Evolutionary conservation across 2,113 vertebrate species (phyloP).

Genomic region (Gavia stellata): DNA sequence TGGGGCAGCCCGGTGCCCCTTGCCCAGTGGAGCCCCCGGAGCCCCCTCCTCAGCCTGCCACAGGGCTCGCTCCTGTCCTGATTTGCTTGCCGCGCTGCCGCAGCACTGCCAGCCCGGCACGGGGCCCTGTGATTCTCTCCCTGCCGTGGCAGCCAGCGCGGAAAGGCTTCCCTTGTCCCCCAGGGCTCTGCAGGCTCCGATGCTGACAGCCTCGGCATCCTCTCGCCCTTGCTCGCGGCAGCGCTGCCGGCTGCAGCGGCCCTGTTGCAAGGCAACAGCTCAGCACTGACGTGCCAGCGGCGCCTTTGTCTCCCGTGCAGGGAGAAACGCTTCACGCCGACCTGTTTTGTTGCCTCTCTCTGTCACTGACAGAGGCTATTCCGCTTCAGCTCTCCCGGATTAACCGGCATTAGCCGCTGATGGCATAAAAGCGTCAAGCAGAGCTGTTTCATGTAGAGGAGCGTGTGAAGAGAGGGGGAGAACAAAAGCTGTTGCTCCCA

Average conservation of each 20-base stretch:
- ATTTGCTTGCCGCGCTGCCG: background rate
- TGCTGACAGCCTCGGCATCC: background rate
- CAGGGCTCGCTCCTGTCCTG: background rate
- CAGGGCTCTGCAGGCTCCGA: rapidly evolving
- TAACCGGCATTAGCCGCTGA: background rate
- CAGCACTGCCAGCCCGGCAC: background rate
- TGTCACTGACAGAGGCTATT: background rate
- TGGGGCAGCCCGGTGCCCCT: background rate
- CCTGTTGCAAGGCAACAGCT: background rate
- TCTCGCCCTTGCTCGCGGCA: rapidly evolving
- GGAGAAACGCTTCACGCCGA: background rate
- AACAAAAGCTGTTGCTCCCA: conserved; percentile 15
- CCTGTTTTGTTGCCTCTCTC: background rate
- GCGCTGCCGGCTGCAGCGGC: background rate
- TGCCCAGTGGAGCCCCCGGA: no score
- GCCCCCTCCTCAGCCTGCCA: background rate
- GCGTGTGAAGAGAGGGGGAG: background rate
- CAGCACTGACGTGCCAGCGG: rapidly evolving
- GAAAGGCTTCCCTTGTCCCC: rapidly evolving
- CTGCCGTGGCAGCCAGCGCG: rapidly evolving
- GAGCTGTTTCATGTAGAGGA: background rate
- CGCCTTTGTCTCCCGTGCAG: background rate
- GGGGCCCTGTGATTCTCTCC: background rate
- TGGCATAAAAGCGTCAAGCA: background rate
- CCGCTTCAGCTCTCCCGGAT: background rate